Evolutionary conservation across 2,888 invertebrate genomes (phyloP).

Genomic region (Macaria notata): DNA sequence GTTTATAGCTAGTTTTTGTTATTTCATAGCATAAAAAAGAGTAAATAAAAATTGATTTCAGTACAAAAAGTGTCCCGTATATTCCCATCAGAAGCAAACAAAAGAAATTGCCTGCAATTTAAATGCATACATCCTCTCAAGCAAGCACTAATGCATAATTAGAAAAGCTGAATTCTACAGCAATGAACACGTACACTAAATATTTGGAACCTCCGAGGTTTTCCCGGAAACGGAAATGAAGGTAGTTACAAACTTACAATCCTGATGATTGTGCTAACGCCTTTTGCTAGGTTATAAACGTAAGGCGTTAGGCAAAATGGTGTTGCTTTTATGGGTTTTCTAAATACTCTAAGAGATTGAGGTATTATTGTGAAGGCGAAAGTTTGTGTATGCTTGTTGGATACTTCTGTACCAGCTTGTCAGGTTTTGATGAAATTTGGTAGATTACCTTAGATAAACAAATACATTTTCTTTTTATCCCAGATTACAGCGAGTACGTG

Average conservation of each 20-base stretch:
- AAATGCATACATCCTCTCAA: constrained; percentile 55
- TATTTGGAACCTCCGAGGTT: constrained; percentile 4
- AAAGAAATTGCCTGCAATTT: constrained; percentile 54
- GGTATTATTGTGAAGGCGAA: too few relatives aligned
- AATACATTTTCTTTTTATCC: too few relatives aligned
- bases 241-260: not conserved
- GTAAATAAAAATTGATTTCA: too few relatives aligned
- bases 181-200: constrained; percentile 4
- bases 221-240: not conserved
- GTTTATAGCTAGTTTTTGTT: too few relatives aligned
- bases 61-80: constrained; percentile 12
- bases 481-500: too few relatives aligned
- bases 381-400: too few relatives aligned
- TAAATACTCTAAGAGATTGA: too few relatives aligned
- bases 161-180: constrained; percentile 20
- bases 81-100: constrained; percentile 35
- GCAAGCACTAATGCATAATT: constrained; percentile 35
- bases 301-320: too few relatives aligned
- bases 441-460: too few relatives aligned
- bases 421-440: too few relatives aligned
- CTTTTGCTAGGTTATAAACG: not conserved
- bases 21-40: not conserved
- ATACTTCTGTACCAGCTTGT: too few relatives aligned
- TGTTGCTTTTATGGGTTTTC: too few relatives aligned
- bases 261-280: not conserved